These are phyloP conservation scores for Mythimna ferrago DNA, from an alignment of 2,888 invertebrate species.

Conservation along the genomic window DNA sequence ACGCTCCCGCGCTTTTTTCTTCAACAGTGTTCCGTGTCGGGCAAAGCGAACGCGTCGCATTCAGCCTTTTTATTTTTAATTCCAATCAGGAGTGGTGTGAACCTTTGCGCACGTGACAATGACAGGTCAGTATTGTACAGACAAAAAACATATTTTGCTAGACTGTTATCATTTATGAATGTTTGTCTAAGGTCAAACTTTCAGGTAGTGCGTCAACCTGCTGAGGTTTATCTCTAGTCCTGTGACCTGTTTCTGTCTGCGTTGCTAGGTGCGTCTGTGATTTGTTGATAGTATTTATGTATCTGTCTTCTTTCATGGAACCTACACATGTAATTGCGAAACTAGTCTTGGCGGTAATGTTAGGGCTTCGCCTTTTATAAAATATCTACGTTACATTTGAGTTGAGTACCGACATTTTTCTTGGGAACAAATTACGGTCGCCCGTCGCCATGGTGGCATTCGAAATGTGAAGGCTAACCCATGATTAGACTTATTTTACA, in stretches of 20 bases:
- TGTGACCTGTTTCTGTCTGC: slow-evolving; percentile 15
- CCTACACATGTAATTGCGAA: slow-evolving; percentile 39
- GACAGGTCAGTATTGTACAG: slow-evolving; percentile 75
- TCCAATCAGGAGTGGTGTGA: slow-evolving; percentile 72
- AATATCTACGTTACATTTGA: slow-evolving; percentile 19
- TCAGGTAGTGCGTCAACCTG: slow-evolving; percentile 24
- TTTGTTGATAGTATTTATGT: slow-evolving; percentile 14
- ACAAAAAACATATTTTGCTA: slow-evolving; percentile 28
- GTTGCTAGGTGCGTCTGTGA: slow-evolving; percentile 7
- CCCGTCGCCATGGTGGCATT: slow-evolving; percentile 13
- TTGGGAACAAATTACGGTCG: slow-evolving; percentile 30
- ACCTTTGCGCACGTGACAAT: slow-evolving; percentile 73
- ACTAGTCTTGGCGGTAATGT: slow-evolving; percentile 35
- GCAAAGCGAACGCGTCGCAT: slow-evolving; percentile 72
- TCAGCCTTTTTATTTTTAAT: slow-evolving; percentile 77
- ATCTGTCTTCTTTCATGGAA: slow-evolving; percentile 20
- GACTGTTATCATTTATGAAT: slow-evolving; percentile 35
- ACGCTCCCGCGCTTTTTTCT: slow-evolving; percentile 70
- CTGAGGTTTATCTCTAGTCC: slow-evolving; percentile 13
- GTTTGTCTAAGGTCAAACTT: slow-evolving; percentile 41
- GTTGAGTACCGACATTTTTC: slow-evolving; percentile 35
- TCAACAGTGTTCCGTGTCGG: slow-evolving; percentile 70
- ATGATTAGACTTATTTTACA: slow-evolving; percentile 6
- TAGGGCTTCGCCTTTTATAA: slow-evolving; percentile 12
- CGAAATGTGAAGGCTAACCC: background rate